Evolutionary conservation across 92 coral and sea anemone genomes (phyloP).

Genomic region (Meandrina meandrites): DNA sequence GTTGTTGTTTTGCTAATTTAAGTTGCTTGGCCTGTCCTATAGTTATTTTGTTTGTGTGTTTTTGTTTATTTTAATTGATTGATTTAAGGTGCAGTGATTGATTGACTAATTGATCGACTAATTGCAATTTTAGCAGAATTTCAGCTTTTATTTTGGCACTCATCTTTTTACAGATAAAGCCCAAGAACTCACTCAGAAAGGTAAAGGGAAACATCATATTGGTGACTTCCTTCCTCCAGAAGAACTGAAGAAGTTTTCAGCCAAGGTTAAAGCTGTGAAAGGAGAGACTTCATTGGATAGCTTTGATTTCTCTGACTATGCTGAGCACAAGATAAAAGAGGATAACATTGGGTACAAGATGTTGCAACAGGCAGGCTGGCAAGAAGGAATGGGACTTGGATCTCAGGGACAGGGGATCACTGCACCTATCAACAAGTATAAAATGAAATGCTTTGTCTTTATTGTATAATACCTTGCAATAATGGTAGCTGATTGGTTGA

Average conservation of each 20-base stretch:
- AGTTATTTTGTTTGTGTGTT: no score
- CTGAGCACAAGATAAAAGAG: conserved; percentile 95
- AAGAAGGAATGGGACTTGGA: conserved; percentile 95
- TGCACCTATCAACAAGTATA: conserved; percentile 93
- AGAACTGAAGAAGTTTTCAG: conserved; percentile 88
- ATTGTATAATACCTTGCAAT: neutral
- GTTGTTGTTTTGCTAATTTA: no score
- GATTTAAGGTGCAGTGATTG: no score
- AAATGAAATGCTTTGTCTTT: neutral
- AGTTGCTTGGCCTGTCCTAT: no score
- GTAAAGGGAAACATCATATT: conserved; percentile 92
- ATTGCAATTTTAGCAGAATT: no score
- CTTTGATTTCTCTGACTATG: conserved; percentile 89
- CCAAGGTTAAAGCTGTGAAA: conserved; percentile 88
- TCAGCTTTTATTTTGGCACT: neutral
- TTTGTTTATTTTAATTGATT: no score
- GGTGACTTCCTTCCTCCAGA: conserved; percentile 97
- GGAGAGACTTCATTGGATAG: conserved; percentile 79
- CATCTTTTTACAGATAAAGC: conserved; percentile 72
- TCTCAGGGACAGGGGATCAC: conserved; percentile 93
- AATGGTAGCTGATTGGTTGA: neutral
- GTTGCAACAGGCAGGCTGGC: conserved; percentile 98
- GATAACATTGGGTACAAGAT: conserved; percentile 97
- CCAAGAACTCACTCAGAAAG: conserved; percentile 73
- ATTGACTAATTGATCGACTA: no score